These are phyloP conservation scores for Sinella curviseta DNA, from an alignment of 1,140 invertebrate species.

Conservation along the genomic window DNA sequence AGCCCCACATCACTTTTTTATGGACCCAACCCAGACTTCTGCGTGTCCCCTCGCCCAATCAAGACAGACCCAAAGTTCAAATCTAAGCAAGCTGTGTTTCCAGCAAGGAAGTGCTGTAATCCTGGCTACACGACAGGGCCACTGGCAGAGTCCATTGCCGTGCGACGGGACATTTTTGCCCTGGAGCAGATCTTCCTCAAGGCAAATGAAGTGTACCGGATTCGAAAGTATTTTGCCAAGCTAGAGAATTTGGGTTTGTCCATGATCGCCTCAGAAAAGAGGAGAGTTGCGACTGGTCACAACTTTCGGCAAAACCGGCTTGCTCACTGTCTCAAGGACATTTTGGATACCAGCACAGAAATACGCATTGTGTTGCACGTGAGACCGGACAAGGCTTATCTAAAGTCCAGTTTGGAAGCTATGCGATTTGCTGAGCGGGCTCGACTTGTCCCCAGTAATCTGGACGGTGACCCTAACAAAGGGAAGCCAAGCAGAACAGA, in stretches of 20 bases:
- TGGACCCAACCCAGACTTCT: background rate
- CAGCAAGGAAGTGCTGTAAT: background rate
- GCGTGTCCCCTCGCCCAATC: background rate
- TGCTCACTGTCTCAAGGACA: conserved; percentile 43
- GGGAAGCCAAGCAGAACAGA: background rate
- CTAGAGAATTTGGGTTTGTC: background rate
- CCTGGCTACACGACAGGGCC: conserved; percentile 7
- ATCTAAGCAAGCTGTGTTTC: background rate
- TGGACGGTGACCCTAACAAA: too few relatives aligned
- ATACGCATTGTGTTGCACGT: conserved; percentile 40
- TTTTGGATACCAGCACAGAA: conserved; percentile 24
- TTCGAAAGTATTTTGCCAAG: background rate
- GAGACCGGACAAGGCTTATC: conserved; percentile 30
- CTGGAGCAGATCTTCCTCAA: conserved; percentile 39
- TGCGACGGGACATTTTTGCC: conserved; percentile 35
- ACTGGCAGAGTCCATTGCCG: conserved; percentile 29
- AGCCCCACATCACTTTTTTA: background rate
- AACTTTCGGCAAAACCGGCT: conserved; percentile 39
- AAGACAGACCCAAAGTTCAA: background rate
- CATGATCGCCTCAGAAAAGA: background rate
- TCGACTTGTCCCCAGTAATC: conserved; percentile 15
- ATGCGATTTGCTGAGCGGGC: conserved; percentile 36
- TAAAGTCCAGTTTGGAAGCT: conserved; percentile 25
- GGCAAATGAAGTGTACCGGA: conserved; percentile 11
- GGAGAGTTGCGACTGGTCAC: background rate